Base-by-base conservation (phyloP, 2,888 invertebrate genomes). In the Drosophila parthenogenetica region DNA sequence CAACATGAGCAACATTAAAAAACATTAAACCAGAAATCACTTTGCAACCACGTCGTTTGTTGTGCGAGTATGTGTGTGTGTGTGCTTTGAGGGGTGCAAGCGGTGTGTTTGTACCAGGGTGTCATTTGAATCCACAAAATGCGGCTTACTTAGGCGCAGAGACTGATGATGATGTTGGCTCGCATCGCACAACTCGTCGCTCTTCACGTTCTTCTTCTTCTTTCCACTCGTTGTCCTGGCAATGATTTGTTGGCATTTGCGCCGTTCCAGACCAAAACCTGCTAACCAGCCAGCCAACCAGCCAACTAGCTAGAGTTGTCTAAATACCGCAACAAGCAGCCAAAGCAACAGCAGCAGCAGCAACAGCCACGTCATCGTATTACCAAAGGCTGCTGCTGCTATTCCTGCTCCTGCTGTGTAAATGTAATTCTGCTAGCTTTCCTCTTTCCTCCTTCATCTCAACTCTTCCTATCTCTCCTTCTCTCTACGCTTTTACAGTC, bases 1-100 rank as follows among this genome's bases (percentile, higher is more conserved):
- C 84, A 87, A 88, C 90, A 88, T 87, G 89, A 87, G 86, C 85
- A 79, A 79, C 83, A 89, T 88, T 90, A 88, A 83, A 84, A 87
- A 90, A 85, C 88, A 89, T 89, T 83, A 89, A 85, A 87, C 89
- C 87, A 73, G 85, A 89, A 89, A 89, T 87, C 89, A 81, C 88
- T 88, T 83, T 81, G 86, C 86, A 75, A 79, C 90, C 87, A 81
- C 85, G 74, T 79, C 87, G 88, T 88, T 87, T 86, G 79, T 87
- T 75, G 70, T 79, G 59, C 65, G 79, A 74, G 78, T 49, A 66
- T 69, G 35, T 35, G 35, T 35, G 35, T 35, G 13, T 13, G 35
- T 57, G 53, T 66, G 67, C 19, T 62, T 17, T 5, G 17, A 39
- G 43, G 32, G 32, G n/a, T 25, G 10, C 29, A 25, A 13, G 22